Base-by-base conservation (phyloP, 2,113 vertebrate species). In the Grallaria varia region DNA sequence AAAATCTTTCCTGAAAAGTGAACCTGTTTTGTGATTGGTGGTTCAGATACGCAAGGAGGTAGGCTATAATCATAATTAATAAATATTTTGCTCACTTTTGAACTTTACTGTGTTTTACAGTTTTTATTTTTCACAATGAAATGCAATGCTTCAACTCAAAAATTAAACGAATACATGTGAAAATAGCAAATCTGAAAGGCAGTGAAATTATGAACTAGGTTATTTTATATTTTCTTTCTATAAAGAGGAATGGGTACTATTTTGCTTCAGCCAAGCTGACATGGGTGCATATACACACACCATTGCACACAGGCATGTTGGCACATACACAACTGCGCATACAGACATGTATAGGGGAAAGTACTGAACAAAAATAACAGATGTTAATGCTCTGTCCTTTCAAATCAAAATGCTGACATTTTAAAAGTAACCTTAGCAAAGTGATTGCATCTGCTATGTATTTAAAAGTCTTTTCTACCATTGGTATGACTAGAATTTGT, bases 11-110 rank as follows among this genome's bases (percentile, higher is more conserved):
- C 30, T 60, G 21, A 76, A 71, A 82, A 63, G 1, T 15, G 9
- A 30, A 28, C 10, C 1, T 52, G 3, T 82, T 84, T 72, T 45
- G 20, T 8, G 0, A 0, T 21, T 77, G 30, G 2, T 12, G 5
- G 1, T 59, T 87, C 15, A 63, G 31, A 63, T 47, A 45, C 2
- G 10, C 5, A 40, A 49, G 3, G 12, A 74, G 4, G 16, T 63
- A 6, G 22, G 10, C 8, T 76, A 55, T 28, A 55, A 60, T 5
- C 1, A 37, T 28, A 52, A 53, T 8, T 1, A 79, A 52, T 39
- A 44, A 30, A 28, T 33, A 5, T 84, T 68, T 55, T 71, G 7
- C 14, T 64, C 8, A 20, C 1, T 90, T 88, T 62, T 83, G 31
- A 88, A 58, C 9, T 50, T 71, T 18, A 27, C 3, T 56, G 6